Percentiles rank a stretch among this genome's conserved stretches.
phyloP scores from a whole-genome alignment of 2,888 invertebrate genomes.

The Anorthoa munda region DNA sequence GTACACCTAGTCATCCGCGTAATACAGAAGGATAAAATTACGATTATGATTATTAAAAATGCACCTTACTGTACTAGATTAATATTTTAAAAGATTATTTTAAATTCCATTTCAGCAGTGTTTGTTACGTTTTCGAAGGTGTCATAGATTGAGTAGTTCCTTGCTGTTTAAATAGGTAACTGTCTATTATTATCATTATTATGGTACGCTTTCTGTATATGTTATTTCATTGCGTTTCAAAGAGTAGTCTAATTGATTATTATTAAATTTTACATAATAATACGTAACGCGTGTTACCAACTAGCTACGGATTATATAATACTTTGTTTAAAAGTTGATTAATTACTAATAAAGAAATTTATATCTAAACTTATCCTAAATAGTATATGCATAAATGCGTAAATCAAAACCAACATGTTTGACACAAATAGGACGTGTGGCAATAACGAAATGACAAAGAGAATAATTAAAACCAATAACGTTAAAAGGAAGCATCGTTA shows the following conservation, averaged over 20 bases:
- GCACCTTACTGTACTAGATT: conserved; percentile 86
- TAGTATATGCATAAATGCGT: conserved; percentile 86
- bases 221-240: conserved; percentile 62
- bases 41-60: conserved; percentile 88
- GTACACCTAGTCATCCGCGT: conserved; percentile 85
- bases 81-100: conserved; percentile 82
- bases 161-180: conserved; percentile 74
- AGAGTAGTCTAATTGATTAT: conserved; percentile 75
- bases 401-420: conserved; percentile 79
- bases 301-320: conserved; percentile 88
- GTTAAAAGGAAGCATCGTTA: conserved; percentile 86
- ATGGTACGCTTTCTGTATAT: conserved; percentile 63
- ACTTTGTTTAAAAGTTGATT: conserved; percentile 85
- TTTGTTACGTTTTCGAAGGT: conserved; percentile 64
- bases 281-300: conserved; percentile 80
- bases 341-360: conserved; percentile 84
- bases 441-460: conserved; percentile 85
- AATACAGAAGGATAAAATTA: conserved; percentile 88
- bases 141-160: conserved; percentile 46
- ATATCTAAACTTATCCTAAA: conserved; percentile 82
- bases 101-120: conserved; percentile 71
- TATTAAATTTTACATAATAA: conserved; percentile 78
- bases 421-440: conserved; percentile 80
- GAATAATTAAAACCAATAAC: conserved; percentile 84
- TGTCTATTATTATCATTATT: conserved; percentile 70